These are phyloP conservation scores for Odontothrips loti DNA, from an alignment of 2,888 invertebrate genomes.

Conservation along the genomic window DNA sequence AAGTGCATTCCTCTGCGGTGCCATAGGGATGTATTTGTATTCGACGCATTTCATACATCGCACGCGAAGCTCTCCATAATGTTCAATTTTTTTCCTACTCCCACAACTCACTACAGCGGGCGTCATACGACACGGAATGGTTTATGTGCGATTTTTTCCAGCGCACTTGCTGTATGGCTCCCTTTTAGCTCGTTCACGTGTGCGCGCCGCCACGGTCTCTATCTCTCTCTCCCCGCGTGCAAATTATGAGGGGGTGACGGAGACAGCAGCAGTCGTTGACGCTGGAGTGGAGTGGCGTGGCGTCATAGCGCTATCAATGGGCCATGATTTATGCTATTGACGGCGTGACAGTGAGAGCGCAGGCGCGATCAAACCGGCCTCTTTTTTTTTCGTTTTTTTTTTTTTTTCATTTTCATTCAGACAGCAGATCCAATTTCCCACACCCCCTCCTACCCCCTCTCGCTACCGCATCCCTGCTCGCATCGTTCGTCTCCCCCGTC, in stretches of 20 bases:
- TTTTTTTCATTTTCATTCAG: conserved; percentile 1
- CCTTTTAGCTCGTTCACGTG: too few species aligned
- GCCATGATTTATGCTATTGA: conserved; percentile 9
- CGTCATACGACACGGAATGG: too few species aligned
- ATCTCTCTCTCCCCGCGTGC: not conserved
- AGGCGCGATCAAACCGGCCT: not conserved
- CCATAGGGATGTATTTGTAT: too few species aligned
- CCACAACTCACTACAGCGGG: too few species aligned
- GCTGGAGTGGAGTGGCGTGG: not conserved
- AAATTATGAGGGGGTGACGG: too few species aligned
- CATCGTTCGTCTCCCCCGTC: not conserved
- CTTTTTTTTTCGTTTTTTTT: not conserved
- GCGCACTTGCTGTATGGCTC: too few species aligned
- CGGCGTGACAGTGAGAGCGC: not conserved
- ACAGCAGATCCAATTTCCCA: not conserved
- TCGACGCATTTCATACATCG: too few species aligned
- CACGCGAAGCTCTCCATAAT: too few species aligned
- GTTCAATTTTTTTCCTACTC: too few species aligned
- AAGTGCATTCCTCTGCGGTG: too few species aligned
- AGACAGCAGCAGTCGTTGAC: too few species aligned
- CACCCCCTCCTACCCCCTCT: not conserved
- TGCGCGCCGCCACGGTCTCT: not conserved
- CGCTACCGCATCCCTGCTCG: not conserved
- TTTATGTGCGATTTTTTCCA: too few species aligned
- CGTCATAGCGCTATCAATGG: conserved; percentile 13